Evolutionary conservation across 1,140 invertebrate species (phyloP).

Genomic region (Drosophila lini): DNA sequence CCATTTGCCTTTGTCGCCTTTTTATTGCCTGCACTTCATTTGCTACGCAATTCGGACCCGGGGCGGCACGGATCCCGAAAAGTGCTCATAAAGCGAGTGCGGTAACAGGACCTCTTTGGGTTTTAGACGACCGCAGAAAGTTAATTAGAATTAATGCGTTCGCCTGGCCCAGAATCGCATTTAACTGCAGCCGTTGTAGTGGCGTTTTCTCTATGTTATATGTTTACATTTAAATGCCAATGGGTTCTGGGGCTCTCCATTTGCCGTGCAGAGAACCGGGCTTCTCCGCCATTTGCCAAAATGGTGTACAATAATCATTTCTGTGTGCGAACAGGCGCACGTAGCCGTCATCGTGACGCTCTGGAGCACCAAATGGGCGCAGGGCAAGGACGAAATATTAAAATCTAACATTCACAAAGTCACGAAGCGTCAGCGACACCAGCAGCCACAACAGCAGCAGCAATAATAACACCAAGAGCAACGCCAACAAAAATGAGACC

Average conservation of each 20-base stretch:
- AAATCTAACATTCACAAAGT: slow-evolving; percentile 72
- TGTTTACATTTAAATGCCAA: slow-evolving; percentile 70
- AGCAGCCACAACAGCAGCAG: slow-evolving; percentile 33
- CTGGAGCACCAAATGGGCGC: slow-evolving; percentile 36
- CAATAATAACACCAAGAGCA: slow-evolving; percentile 59
- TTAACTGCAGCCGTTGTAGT: slow-evolving; percentile 60
- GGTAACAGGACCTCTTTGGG: slow-evolving; percentile 39
- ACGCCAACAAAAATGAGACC: slow-evolving; percentile 25
- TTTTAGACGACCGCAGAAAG: slow-evolving; percentile 75
- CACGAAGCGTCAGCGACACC: slow-evolving; percentile 56
- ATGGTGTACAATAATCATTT: slow-evolving; percentile 78
- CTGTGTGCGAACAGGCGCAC: slow-evolving; percentile 65
- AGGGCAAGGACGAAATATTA: slow-evolving; percentile 66
- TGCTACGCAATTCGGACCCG: slow-evolving; percentile 70
- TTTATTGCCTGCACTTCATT: slow-evolving; percentile 83
- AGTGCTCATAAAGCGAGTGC: slow-evolving; percentile 65
- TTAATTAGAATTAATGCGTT: slow-evolving; percentile 83
- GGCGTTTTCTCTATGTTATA: slow-evolving; percentile 30
- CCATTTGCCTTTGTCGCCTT: slow-evolving; percentile 81
- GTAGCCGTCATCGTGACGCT: slow-evolving; percentile 71
- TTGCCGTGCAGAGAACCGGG: not conserved
- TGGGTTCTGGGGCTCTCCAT: slow-evolving; percentile 15
- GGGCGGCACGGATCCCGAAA: slow-evolving; percentile 19
- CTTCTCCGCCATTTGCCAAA: slow-evolving; percentile 52
- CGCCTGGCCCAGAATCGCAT: slow-evolving; percentile 67